Conservation (phyloP, 2,113 vertebrate species). For the Gasterosteus nipponicus region DNA sequence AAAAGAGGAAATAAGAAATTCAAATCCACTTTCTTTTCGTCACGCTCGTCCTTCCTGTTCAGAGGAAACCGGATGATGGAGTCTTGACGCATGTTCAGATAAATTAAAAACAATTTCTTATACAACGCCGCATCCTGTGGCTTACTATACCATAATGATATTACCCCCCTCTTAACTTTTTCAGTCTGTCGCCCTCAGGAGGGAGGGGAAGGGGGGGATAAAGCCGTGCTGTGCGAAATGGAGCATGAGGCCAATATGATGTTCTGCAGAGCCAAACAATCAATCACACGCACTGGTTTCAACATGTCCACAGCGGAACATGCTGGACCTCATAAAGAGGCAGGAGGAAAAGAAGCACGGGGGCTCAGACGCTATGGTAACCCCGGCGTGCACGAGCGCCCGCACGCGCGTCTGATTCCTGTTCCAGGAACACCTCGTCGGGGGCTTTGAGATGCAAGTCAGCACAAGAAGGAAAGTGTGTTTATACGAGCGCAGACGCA, state of each 20-base stretch:
- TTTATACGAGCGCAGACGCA: conserved; percentile 72
- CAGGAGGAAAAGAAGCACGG: conserved; percentile 19
- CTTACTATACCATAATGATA: conserved; percentile 77
- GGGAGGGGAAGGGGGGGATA: conserved; percentile 50
- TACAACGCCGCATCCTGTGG: conserved; percentile 72
- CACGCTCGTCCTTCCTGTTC: conserved; percentile 75
- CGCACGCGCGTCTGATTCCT: conserved; percentile 62
- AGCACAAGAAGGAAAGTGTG: conserved; percentile 81
- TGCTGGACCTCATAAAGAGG: conserved; percentile 49
- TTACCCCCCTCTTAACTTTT: conserved; percentile 78
- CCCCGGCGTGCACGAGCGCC: conserved; percentile 5
- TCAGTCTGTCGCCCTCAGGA: conserved; percentile 65
- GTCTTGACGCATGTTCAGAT: conserved; percentile 75
- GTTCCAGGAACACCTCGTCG: conserved; percentile 80
- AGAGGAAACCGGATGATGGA: conserved; percentile 76
- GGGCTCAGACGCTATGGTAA: conserved; percentile 40
- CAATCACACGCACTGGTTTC: conserved; percentile 74
- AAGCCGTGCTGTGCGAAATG: conserved; percentile 64
- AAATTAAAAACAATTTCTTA: conserved; percentile 79
- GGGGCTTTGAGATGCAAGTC: conserved; percentile 82
- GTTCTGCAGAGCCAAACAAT: conserved; percentile 69
- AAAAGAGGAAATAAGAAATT: conserved; percentile 75
- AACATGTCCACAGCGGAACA: conserved; percentile 73
- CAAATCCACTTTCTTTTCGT: conserved; percentile 75
- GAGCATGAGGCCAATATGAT: conserved; percentile 68